A percentile compares a stretch with the other conserved stretches of the same genome.
phyloP scores from a whole-genome alignment of 1,140 invertebrate species.

The Uloborus diversus region DNA sequence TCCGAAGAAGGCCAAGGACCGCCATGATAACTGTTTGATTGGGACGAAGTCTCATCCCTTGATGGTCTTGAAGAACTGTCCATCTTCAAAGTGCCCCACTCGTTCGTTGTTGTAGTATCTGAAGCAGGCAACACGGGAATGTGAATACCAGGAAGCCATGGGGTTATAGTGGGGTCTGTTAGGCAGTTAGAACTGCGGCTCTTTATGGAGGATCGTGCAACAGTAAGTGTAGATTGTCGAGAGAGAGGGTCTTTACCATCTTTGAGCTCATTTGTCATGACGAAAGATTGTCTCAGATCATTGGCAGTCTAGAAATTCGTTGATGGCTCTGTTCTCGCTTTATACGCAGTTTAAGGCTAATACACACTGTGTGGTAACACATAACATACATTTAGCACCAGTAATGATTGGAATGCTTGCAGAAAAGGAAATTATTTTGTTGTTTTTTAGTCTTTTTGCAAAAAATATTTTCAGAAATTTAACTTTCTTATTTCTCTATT shows the following conservation, averaged over 20 bases:
- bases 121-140: conserved; percentile 10
- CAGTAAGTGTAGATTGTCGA: conserved; percentile 17
- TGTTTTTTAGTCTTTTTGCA: no score
- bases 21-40: conserved; percentile 40
- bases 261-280: background rate
- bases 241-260: background rate
- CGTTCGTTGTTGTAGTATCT: conserved; percentile 22
- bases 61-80: background rate
- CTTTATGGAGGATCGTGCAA: conserved; percentile 9
- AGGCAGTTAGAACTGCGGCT: conserved; percentile 42
- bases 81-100: conserved; percentile 21
- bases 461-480: no score
- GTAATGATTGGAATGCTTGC: no score
- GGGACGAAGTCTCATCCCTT: conserved; percentile 7
- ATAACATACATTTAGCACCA: no score
- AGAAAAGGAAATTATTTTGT: no score
- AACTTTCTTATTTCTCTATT: no score
- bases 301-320: background rate
- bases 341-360: no score
- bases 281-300: conserved; percentile 31
- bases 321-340: no score
- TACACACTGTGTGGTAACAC: no score
- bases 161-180: conserved; percentile 20
- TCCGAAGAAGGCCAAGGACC: conserved; percentile 19
- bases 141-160: conserved; percentile 18